phyloP scores from a whole-genome alignment of 2,113 vertebrate genomes.

The Gila orcuttii region DNA sequence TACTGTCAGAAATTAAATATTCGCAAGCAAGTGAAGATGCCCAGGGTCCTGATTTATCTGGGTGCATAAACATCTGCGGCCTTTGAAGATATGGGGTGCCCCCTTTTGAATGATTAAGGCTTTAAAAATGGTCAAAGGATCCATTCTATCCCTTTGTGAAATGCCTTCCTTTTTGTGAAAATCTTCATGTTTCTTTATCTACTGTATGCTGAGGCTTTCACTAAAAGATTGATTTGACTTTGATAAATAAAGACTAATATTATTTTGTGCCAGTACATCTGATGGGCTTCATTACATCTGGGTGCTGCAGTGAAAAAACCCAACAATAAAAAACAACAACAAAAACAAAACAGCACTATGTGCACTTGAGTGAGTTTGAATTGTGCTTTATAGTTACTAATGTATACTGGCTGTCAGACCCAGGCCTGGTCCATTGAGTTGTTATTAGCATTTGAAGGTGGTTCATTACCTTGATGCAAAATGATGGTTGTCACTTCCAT shows the following conservation, averaged over 20 bases:
- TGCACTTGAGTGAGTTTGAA: neutral
- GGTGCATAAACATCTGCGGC: neutral
- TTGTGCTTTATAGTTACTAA: neutral
- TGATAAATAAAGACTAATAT: neutral
- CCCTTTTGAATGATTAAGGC: neutral
- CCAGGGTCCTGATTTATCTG: neutral
- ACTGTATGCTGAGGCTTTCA: neutral
- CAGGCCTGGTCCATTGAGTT: conserved; percentile 17
- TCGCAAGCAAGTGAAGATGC: neutral
- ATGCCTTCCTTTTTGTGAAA: neutral
- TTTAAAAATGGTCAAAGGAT: neutral
- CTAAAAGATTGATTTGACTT: neutral
- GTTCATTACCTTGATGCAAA: conserved; percentile 48
- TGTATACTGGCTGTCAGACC: conserved; percentile 10
- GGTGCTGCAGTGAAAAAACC: neutral
- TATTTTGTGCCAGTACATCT: neutral
- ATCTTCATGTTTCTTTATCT: neutral
- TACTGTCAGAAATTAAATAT: conserved; percentile 43
- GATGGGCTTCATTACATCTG: neutral
- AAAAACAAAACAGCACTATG: too few species aligned
- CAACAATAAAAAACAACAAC: neutral
- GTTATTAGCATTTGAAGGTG: conserved; percentile 39
- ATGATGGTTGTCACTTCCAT: neutral
- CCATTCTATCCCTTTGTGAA: neutral
- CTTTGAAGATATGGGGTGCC: conserved; percentile 8